phyloP scores from a whole-genome alignment of 2,113 vertebrate species.

The Vulpes lagopus region DNA sequence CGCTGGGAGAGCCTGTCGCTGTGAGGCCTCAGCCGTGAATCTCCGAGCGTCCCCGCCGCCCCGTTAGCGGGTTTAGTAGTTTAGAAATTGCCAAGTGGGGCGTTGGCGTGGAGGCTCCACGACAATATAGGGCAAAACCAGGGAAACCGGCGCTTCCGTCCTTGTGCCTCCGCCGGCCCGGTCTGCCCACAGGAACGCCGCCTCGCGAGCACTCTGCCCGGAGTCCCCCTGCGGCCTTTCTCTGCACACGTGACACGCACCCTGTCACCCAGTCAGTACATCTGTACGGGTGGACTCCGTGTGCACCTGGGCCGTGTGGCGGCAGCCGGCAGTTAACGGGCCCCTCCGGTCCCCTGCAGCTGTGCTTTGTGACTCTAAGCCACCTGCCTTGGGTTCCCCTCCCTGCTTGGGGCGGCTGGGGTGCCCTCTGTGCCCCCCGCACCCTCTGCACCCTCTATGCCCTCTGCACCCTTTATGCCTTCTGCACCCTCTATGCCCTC shows the following conservation, averaged over 20 bases:
- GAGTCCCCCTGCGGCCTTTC: background rate
- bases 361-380: background rate
- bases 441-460: too few relatives aligned
- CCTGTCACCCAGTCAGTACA: background rate
- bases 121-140: rapidly evolving
- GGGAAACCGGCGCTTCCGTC: rapidly evolving
- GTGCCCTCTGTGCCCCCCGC: too few relatives aligned
- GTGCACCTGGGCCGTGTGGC: background rate
- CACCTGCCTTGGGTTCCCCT: background rate
- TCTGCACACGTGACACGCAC: rapidly evolving
- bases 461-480: too few relatives aligned
- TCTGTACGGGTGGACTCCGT: rapidly evolving
- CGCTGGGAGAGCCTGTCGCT: rapidly evolving
- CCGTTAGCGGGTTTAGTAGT: rapidly evolving
- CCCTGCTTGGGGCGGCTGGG: rapidly evolving
- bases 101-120: rapidly evolving
- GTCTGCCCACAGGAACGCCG: background rate
- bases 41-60: rapidly evolving
- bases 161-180: rapidly evolving
- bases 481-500: too few relatives aligned
- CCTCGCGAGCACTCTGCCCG: rapidly evolving
- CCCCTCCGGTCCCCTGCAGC: background rate
- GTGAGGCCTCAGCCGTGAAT: rapidly evolving
- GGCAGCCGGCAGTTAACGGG: too few relatives aligned
- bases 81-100: background rate